Base-by-base conservation (phyloP, 2,797 vertebrate genomes). In the Leuciscus waleckii region DNA sequence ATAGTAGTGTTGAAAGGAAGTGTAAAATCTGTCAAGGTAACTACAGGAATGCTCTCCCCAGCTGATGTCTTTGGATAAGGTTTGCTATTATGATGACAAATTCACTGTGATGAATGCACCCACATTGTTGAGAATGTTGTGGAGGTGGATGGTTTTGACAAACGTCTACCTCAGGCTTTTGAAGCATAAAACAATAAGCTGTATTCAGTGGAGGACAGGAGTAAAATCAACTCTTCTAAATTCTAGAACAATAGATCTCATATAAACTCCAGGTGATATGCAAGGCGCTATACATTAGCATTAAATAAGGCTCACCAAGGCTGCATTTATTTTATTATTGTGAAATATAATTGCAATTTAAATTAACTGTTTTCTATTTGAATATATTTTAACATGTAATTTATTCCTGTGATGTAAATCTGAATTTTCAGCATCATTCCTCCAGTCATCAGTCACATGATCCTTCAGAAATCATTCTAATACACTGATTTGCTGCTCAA, bases 71-170 rank as follows among this genome's bases (percentile, higher is more conserved):
- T 54, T 73, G 37, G 69, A 58, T 68, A 79, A 69, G 84, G 71
- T 80, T 86, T 81, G 77, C 76, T 80, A 86, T 80, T 85, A 67
- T 70, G 79, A 81, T 88, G 76, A 86, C 81, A 86, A 78, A 79
- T 74, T 83, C 87, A 61, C 71, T 69, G 41, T 79, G 56, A 86
- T 85, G 76, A 86, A 88, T 70, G 84, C 84, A 41, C 61, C 81
- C 79, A 82, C 56, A 82, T 79, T 73, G 83, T 73, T 78, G 68
- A 58, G 81, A 79, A 51, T 85, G 54, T 82, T 73, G 75, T 82
- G 87, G 84, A 88, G 87, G 87, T 83, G 87, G 84, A 80, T 69
- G 68, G 46, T 74, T 85, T 75, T 85, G 80, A 86, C 37, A 78
- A 81, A 35, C n/a, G 35, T 88, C 79, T 77, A 78, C 70, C 74